A percentile compares a stretch with the other conserved stretches of the same genome.
phyloP scores from a whole-genome alignment of 2,797 vertebrate species.

The Bradypodion pumilum region DNA sequence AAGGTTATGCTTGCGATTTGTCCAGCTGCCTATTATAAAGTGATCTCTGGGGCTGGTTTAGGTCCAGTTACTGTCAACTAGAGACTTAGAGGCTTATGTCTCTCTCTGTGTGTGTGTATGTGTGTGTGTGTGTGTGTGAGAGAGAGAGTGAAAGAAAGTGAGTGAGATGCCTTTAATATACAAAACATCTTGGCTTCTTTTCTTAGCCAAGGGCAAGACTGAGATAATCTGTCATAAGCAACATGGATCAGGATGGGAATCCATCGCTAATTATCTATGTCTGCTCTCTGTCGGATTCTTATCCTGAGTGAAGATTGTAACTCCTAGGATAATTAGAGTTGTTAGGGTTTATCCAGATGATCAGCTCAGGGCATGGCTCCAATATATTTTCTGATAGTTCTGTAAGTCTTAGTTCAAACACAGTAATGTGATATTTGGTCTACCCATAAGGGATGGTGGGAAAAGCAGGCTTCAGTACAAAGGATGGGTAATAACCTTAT shows the following conservation, averaged over 20 bases:
- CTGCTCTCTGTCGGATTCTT: slow-evolving; percentile 20
- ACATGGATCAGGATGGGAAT: slow-evolving; percentile 2
- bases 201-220: slow-evolving; percentile 15
- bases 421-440: neutral
- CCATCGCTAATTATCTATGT: slow-evolving; percentile 15
- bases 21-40: neutral
- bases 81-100: neutral
- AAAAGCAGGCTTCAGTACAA: neutral
- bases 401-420: neutral
- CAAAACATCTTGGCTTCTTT: slow-evolving; percentile 1
- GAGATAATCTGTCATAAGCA: slow-evolving; percentile 11
- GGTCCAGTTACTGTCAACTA: neutral
- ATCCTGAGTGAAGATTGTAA: slow-evolving; percentile 9
- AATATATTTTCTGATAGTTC: neutral
- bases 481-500: neutral
- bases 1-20: neutral
- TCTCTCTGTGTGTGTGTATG: neutral
- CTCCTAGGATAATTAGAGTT: slow-evolving; percentile 14
- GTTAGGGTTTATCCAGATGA: neutral
- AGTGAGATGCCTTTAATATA: neutral
- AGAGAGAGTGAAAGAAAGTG: too few relatives aligned
- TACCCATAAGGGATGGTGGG: neutral
- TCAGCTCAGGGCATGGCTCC: slow-evolving; percentile 3
- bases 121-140: neutral
- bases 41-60: neutral